Evolutionary conservation across 2,888 invertebrate genomes (phyloP).

Genomic region (Parthenolecanium corni): DNA sequence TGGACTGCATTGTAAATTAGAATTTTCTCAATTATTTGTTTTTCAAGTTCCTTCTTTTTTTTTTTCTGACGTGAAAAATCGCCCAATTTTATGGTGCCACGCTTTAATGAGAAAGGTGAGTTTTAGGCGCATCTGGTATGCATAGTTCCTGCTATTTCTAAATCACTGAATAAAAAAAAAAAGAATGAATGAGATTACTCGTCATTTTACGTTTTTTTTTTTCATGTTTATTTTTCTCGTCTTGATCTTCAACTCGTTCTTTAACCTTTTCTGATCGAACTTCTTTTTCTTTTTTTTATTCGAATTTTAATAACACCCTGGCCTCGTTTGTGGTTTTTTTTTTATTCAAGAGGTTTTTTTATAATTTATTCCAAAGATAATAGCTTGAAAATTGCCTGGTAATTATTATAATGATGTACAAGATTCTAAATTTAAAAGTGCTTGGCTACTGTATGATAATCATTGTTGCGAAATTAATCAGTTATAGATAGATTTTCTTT

Average conservation of each 20-base stretch:
- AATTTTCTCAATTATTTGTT: neutral
- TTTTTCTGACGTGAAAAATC: slow-evolving; percentile 12
- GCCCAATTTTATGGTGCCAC: slow-evolving; percentile 3
- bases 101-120: slow-evolving; percentile 13
- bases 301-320: neutral
- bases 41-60: neutral
- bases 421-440: too few relatives aligned
- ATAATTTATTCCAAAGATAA: too few relatives aligned
- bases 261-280: slow-evolving; percentile 7
- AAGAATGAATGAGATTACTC: slow-evolving; percentile 4
- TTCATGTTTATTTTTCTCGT: slow-evolving; percentile 4
- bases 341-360: too few relatives aligned
- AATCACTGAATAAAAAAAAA: neutral
- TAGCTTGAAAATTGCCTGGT: too few relatives aligned
- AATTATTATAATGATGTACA: too few relatives aligned
- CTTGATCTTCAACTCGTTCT: slow-evolving; percentile 1
- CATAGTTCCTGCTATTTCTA: slow-evolving; percentile 17
- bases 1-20: neutral
- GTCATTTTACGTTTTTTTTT: slow-evolving; percentile 5
- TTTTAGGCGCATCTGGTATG: slow-evolving; percentile 19
- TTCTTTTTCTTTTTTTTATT: slow-evolving; percentile 8
- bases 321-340: too few relatives aligned
- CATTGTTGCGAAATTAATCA: too few relatives aligned
- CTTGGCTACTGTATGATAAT: too few relatives aligned
- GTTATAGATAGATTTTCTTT: too few relatives aligned